Evolutionary conservation across 2,113 vertebrate genomes (phyloP).

Genomic region (Ctenodactylus gundi): DNA sequence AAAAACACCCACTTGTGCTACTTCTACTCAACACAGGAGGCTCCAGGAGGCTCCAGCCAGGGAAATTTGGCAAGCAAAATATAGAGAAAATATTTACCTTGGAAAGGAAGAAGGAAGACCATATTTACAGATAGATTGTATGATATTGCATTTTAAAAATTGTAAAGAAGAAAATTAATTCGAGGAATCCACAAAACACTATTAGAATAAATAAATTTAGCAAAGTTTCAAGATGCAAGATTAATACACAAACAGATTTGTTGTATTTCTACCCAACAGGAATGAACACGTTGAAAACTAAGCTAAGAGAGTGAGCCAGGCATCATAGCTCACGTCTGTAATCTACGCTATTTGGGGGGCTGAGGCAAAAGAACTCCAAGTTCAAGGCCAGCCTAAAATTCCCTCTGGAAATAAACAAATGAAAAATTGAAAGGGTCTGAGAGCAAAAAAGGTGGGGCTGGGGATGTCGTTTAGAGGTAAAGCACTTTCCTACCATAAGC

Average conservation of each 20-base stretch:
- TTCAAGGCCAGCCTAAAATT: not conserved
- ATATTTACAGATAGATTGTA: not conserved
- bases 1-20: not conserved
- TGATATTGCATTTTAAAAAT: not conserved
- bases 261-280: not conserved
- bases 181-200: not conserved
- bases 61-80: not conserved
- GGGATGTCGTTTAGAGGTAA: not conserved
- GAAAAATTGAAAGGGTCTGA: too few species aligned
- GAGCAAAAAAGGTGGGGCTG: not conserved
- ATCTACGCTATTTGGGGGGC: not conserved
- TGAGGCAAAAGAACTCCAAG: not conserved
- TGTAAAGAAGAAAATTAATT: not conserved
- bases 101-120: not conserved
- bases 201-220: not conserved
- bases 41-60: not conserved
- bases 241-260: not conserved
- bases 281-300: not conserved
- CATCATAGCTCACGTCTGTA: not conserved
- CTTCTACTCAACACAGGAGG: not conserved
- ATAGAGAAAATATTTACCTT: not conserved
- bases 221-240: not conserved
- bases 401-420: not conserved
- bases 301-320: not conserved
- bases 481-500: not conserved